Evolutionary conservation across 2,888 invertebrate genomes (phyloP), one percentile per base, ranked within the genome.

Genomic region (Erpobdella octoculata): DNA sequence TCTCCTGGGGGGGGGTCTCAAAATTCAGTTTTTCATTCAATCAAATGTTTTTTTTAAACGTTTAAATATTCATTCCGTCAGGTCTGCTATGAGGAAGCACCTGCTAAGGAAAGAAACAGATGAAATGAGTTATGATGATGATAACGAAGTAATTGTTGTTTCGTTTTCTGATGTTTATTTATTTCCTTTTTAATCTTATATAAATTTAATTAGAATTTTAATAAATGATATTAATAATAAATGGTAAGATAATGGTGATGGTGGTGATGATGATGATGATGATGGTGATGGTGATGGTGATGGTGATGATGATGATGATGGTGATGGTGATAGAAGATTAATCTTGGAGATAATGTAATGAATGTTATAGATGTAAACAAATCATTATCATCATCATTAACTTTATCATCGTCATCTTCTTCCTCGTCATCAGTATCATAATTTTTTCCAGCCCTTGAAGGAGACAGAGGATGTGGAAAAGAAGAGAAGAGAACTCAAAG

Each of bases 401-500:
- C n/a, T n/a, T n/a, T n/a, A n/a, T n/a, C n/a, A n/a, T n/a, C n/a
- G n/a, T n/a, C n/a, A n/a, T n/a, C n/a, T n/a, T n/a, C n/a, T n/a
- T n/a, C n/a, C n/a, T n/a, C n/a, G n/a, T n/a, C n/a, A n/a, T n/a
- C n/a, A n/a, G n/a, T n/a, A n/a, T 41, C 18, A 25, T 18, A 25
- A 25, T 62, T 18, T 31, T 28, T 36, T 62, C 53, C 53, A 6
- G 18, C 58, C 9, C 33, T 21, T 48, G 25, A 15, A 31, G 3
- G 69, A 79, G 75, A 73, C 71, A 15, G 61, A 68, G 12, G 61
- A 69, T 12, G 41, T 33, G n/a, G 35, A 53, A 5, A 65, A n/a
- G 58, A 38, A 37, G 80, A 38, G 77, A 77, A 72, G 79, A 77
- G 48, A 78, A 79, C 25, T 78, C 80, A 1, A 74, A 76, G 64